A percentile compares a stretch with the other conserved stretches of the same genome.
Evolutionary conservation across 2,797 vertebrate genomes (phyloP).

Genomic region (Podargus strigoides): DNA sequence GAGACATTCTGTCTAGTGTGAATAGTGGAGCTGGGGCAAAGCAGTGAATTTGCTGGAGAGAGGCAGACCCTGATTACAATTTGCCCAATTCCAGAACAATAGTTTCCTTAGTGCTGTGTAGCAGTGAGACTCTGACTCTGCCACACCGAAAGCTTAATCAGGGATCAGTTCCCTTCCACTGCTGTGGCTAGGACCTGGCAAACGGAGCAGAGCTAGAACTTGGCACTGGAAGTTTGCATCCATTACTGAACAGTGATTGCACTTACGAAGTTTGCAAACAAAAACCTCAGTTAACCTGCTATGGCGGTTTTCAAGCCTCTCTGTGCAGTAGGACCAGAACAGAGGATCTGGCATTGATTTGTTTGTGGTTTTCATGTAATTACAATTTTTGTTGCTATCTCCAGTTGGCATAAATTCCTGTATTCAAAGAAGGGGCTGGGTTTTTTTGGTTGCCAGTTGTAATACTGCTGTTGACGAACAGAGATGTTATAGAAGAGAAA

Average conservation of each 20-base stretch:
- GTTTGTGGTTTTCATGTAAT: conserved; percentile 7
- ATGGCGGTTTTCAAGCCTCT: not conserved
- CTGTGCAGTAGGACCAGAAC: not conserved
- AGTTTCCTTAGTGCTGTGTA: not conserved
- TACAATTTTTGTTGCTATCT: conserved; percentile 10
- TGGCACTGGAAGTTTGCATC: not conserved
- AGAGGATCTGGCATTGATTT: not conserved
- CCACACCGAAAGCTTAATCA: not conserved
- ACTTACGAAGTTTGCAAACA: not conserved
- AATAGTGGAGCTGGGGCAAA: not conserved
- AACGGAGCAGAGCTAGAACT: not conserved
- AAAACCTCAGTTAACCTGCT: not conserved
- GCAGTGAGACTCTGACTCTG: not conserved
- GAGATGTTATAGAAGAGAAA: conserved; percentile 43
- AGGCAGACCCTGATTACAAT: not conserved
- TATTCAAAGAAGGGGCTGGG: not conserved
- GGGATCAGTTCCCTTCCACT: not conserved
- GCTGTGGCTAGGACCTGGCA: not conserved
- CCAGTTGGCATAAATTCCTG: conserved; percentile 3
- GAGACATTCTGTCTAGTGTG: not conserved
- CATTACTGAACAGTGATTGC: not conserved
- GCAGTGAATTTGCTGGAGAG: not conserved
- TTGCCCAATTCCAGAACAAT: not conserved
- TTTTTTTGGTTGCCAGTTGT: conserved; percentile 12
- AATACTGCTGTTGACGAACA: conserved; percentile 19